A percentile compares a stretch with the other conserved stretches of the same genome.
Conservation (phyloP, 2,113 vertebrate genomes). For the Phalacrocorax aristotelis region DNA sequence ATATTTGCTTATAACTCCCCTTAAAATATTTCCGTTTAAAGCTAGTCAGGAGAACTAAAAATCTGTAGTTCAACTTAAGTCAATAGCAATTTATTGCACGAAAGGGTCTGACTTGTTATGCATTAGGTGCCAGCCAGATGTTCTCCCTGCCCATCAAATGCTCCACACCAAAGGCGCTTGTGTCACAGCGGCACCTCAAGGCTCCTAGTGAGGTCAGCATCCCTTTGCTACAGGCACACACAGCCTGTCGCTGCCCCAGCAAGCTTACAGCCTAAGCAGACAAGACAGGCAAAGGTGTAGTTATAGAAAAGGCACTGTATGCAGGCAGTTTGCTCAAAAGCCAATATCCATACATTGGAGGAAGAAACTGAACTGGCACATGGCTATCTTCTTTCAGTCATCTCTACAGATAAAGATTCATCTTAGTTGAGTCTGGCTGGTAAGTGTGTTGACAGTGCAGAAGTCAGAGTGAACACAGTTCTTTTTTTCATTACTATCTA, state of each 20-base stretch:
- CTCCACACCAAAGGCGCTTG: not conserved
- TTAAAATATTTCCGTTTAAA: not conserved
- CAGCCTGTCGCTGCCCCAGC: fast-evolving
- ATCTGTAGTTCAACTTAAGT: not conserved
- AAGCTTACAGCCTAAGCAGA: not conserved
- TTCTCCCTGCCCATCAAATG: constrained; percentile 7
- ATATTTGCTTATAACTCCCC: not conserved
- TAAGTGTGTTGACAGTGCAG: not conserved
- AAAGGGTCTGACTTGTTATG: not conserved
- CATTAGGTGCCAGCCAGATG: not conserved
- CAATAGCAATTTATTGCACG: not conserved
- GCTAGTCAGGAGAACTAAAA: not conserved
- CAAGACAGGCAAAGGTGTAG: not conserved
- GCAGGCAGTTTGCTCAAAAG: not conserved
- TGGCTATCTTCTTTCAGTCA: not conserved
- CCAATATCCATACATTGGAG: fast-evolving
- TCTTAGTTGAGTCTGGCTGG: not conserved
- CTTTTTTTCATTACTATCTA: not conserved
- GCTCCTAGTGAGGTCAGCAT: not conserved
- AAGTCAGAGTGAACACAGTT: not conserved
- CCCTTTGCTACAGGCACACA: fast-evolving
- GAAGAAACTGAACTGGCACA: not conserved
- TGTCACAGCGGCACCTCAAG: not conserved
- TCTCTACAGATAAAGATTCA: not conserved
- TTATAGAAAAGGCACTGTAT: not conserved